Percentiles rank a stretch among this genome's conserved stretches.
Evolutionary conservation across 1,140 invertebrate genomes (phyloP).

Genomic region (fruit fly (Drosophila melanogaster)): Release_6_plus_ISO1_MT NC_004354.4:21116501-21117000

Average conservation of each 20-base stretch:
- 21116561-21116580: background rate
- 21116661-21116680: too few species aligned
- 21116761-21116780: too few species aligned
- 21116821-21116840: background rate
- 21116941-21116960: too few species aligned
- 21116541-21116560: background rate
- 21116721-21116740: too few species aligned
- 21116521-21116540: constrained; percentile 3
- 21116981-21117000: background rate
- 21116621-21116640: too few species aligned
- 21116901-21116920: too few species aligned
- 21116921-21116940: too few species aligned
- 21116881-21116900: background rate
- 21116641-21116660: too few species aligned
- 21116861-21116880: background rate
- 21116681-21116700: too few species aligned
- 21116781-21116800: too few species aligned
- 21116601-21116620: background rate
- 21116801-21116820: background rate
- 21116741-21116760: too few species aligned
- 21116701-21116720: too few species aligned
- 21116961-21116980: background rate
- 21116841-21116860: background rate
- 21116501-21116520: constrained; percentile 6
- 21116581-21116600: constrained; percentile 77